phyloP scores from a whole-genome alignment of 2,113 vertebrate species.

The Ardeotis arabs region DNA sequence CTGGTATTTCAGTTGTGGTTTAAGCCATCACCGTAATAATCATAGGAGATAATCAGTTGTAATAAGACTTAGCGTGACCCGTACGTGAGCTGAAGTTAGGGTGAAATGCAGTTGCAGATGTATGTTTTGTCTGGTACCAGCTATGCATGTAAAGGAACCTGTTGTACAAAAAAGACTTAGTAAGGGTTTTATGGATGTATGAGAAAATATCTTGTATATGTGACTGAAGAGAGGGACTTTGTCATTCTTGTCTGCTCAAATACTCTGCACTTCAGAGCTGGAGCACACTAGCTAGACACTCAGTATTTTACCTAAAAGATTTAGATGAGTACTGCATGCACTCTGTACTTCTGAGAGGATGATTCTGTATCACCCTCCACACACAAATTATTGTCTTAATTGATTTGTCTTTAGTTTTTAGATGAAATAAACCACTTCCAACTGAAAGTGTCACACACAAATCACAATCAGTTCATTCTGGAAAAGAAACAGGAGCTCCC shows the following conservation, averaged over 20 bases:
- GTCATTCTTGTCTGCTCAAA: background rate
- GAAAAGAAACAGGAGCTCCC: background rate
- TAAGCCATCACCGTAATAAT: constrained; percentile 5
- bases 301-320: background rate
- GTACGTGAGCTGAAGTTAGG: background rate
- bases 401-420: background rate
- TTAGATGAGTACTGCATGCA: background rate
- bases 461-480: background rate
- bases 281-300: background rate
- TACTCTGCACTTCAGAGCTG: background rate
- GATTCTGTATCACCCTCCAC: background rate
- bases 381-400: background rate
- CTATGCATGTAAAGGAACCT: background rate
- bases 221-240: background rate
- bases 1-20: background rate
- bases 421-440: background rate
- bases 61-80: background rate
- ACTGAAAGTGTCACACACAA: background rate
- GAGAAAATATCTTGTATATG: background rate
- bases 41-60: constrained; percentile 20
- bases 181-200: background rate
- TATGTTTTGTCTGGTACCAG: background rate
- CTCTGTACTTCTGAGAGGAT: background rate
- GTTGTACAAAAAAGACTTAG: background rate
- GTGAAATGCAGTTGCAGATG: background rate